Conservation (phyloP, 2,888 invertebrate species). For the Oasisia sp. region DNA sequence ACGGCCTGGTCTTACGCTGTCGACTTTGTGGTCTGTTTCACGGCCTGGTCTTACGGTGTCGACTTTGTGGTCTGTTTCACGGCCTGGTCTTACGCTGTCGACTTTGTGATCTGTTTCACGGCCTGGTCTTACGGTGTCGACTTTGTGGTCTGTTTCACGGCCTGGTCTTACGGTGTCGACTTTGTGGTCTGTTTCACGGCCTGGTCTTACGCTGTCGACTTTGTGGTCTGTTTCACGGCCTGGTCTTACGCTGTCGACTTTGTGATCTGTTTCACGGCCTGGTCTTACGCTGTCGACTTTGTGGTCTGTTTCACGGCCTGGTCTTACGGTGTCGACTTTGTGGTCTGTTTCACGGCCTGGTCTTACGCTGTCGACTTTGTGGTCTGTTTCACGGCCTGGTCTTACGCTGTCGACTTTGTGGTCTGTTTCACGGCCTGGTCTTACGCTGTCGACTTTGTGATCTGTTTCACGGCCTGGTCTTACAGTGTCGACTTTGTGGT, state of each 20-base stretch:
- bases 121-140: neutral
- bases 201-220: neutral
- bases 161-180: neutral
- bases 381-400: neutral
- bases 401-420: neutral
- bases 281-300: neutral
- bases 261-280: too few species aligned
- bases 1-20: neutral
- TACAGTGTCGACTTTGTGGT: neutral
- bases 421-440: neutral
- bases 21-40: neutral
- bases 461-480: neutral
- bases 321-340: neutral
- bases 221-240: too few species aligned
- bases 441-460: neutral
- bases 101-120: too few species aligned
- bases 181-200: too few species aligned
- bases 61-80: too few species aligned
- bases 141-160: too few species aligned
- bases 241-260: neutral
- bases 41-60: neutral
- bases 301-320: too few species aligned
- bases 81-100: neutral
- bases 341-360: neutral
- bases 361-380: neutral